Evolutionary conservation across 2,797 vertebrate genomes (phyloP).

Genomic region (Ctenochaetus hawaiiensis): DNA sequence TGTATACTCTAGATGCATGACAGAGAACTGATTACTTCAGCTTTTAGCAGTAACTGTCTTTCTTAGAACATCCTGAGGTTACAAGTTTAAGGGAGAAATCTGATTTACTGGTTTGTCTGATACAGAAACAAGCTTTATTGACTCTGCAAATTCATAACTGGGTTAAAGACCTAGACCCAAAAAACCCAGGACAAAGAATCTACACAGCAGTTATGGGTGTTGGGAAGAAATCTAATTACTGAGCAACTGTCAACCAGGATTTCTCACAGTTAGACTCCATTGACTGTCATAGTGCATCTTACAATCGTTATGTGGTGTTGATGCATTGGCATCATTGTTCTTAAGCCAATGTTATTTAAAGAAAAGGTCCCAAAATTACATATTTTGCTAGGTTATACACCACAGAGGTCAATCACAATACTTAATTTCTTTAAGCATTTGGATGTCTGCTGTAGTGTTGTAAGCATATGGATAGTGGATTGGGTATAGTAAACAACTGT

Average conservation of each 20-base stretch:
- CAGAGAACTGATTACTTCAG: neutral
- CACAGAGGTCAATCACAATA: neutral
- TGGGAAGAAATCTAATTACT: constrained; percentile 30
- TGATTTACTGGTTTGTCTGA: neutral
- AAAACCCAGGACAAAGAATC: neutral
- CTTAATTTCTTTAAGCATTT: neutral
- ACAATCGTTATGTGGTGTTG: neutral
- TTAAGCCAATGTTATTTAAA: neutral
- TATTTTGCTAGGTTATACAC: neutral
- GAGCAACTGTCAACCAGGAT: constrained; percentile 15
- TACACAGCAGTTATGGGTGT: neutral
- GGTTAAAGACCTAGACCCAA: neutral
- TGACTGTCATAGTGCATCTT: neutral
- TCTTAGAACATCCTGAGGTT: neutral
- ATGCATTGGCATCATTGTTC: neutral
- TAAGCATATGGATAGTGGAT: neutral
- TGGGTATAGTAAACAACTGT: no score
- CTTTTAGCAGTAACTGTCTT: neutral
- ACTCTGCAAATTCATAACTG: neutral
- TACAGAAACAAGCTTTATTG: neutral
- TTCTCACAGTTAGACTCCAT: constrained; percentile 3
- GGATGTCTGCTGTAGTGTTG: neutral
- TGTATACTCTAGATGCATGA: neutral
- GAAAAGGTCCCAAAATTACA: neutral
- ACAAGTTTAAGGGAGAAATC: neutral